Conservation (phyloP, 2,113 vertebrate species). For the Mohoua ochrocephala region DNA sequence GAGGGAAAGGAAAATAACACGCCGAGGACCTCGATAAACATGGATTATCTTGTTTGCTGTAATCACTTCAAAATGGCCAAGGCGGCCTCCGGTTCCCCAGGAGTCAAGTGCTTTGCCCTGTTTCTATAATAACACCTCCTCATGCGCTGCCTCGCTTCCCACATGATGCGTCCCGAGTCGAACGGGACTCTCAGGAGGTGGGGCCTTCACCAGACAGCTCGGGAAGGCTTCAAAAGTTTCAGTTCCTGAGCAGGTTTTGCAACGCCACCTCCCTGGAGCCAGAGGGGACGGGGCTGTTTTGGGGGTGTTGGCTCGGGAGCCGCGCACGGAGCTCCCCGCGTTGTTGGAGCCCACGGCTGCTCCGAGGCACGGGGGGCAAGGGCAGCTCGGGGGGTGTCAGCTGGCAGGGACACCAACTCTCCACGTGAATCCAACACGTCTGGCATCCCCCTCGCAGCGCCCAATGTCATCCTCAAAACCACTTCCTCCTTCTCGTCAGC, state of each 20-base stretch:
- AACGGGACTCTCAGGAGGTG: neutral
- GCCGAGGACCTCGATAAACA: neutral
- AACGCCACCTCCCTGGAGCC: neutral
- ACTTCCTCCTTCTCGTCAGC: neutral
- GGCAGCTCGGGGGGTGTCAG: fast-evolving
- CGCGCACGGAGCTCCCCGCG: fast-evolving
- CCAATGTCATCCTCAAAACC: neutral
- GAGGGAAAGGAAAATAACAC: neutral
- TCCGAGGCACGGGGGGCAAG: neutral
- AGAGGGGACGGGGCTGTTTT: fast-evolving
- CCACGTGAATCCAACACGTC: fast-evolving
- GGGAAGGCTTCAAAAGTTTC: neutral
- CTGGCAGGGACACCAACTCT: fast-evolving
- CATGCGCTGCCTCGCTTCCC: neutral
- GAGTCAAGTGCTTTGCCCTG: neutral
- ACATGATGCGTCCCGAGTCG: neutral
- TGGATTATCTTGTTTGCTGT: neutral
- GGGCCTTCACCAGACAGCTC: neutral
- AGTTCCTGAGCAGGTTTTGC: constrained; percentile 24
- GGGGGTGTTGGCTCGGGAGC: neutral
- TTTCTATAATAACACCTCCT: neutral
- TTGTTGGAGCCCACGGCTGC: fast-evolving
- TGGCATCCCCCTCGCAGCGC: neutral
- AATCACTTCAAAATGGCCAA: neutral
- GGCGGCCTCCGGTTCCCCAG: neutral